Percentiles rank a stretch among this genome's conserved stretches.
Evolutionary conservation across 2,797 vertebrate genomes (phyloP).

Genomic region (Microchirus variegatus): DNA sequence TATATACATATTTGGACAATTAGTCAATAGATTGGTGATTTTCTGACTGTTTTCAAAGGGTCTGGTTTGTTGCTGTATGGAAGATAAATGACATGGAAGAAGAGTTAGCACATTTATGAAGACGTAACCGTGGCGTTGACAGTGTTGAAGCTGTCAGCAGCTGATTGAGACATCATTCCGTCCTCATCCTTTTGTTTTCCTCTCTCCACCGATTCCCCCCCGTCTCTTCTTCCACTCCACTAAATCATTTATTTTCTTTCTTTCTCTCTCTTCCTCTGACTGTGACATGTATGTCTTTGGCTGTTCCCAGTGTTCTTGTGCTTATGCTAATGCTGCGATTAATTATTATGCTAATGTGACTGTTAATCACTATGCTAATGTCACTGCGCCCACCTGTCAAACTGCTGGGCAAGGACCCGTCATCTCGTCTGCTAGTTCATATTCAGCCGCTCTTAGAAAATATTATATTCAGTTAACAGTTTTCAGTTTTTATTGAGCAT

Average conservation of each 20-base stretch:
- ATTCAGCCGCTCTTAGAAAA: not conserved
- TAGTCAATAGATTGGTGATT: too few species aligned
- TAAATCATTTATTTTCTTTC: constrained; percentile 3
- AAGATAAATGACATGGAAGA: constrained; percentile 18
- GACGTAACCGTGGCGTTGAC: constrained; percentile 5
- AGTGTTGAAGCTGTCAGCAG: constrained; percentile 13
- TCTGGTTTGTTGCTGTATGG: not conserved
- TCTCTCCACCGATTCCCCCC: not conserved
- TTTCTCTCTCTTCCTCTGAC: constrained; percentile 1
- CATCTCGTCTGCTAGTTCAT: not conserved
- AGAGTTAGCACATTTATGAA: constrained; percentile 13
- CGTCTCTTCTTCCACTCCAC: not conserved
- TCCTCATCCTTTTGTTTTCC: constrained; percentile 11
- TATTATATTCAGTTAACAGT: not conserved
- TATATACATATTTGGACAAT: too few species aligned
- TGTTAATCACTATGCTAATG: constrained; percentile 60
- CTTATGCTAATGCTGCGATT: constrained; percentile 57
- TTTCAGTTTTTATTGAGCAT: too few species aligned
- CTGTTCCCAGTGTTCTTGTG: constrained; percentile 6
- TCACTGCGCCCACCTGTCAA: constrained; percentile 40
- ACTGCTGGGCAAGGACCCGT: constrained; percentile 11
- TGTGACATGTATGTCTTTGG: constrained; percentile 12
- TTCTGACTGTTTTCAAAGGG: not conserved
- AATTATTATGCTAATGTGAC: constrained; percentile 55
- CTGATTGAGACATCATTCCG: not conserved